Conservation (phyloP, 2,797 vertebrate genomes). For the Aldrovandia affinis region DNA sequence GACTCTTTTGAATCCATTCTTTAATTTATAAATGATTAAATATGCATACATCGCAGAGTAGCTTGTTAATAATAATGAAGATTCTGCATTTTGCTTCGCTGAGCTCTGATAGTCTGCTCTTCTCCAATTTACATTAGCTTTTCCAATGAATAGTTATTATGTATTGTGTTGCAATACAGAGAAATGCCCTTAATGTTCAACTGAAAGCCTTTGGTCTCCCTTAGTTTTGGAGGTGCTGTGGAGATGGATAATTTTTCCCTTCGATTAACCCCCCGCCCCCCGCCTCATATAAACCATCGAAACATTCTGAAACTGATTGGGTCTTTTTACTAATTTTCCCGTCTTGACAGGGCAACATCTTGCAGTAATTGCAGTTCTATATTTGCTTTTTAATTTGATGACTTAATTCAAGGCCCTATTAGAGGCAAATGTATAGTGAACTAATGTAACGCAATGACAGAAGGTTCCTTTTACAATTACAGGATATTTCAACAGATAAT, state of each 20-base stretch:
- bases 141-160: not conserved
- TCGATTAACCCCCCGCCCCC: too few relatives aligned
- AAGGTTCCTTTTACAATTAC: too few relatives aligned
- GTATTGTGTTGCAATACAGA: not conserved
- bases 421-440: not conserved
- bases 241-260: too few relatives aligned
- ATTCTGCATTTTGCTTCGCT: not conserved
- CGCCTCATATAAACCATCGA: too few relatives aligned
- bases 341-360: not conserved
- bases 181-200: not conserved
- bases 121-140: not conserved
- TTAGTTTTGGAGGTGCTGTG: too few relatives aligned
- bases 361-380: not conserved
- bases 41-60: not conserved
- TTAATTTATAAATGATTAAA: not conserved
- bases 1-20: not conserved
- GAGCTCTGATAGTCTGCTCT: not conserved
- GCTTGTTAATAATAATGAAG: not conserved
- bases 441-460: too few relatives aligned
- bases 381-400: not conserved
- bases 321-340: too few relatives aligned
- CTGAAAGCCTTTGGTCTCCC: not conserved
- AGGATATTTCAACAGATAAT: too few relatives aligned
- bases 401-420: not conserved
- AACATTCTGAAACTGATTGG: too few relatives aligned